Conservation (phyloP, 2,888 invertebrate genomes). For the Cosmia pyralina region DNA sequence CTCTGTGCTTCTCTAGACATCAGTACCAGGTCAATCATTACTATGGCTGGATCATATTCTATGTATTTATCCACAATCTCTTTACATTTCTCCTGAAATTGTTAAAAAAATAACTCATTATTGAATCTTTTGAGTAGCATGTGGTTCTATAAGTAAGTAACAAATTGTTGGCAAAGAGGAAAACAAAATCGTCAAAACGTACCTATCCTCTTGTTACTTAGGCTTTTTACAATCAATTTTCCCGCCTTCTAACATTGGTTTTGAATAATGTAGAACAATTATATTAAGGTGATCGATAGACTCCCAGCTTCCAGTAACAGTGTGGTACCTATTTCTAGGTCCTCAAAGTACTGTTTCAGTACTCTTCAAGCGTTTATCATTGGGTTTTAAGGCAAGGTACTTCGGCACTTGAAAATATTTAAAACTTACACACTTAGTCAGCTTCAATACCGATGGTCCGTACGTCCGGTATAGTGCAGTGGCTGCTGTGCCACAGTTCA, state of each 20-base stretch:
- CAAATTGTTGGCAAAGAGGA: too few species aligned
- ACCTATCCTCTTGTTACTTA: background rate
- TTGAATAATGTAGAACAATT: background rate
- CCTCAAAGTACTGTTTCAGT: background rate
- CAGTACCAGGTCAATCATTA: slow-evolving; percentile 95
- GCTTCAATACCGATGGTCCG: slow-evolving; percentile 93
- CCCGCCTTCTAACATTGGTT: background rate
- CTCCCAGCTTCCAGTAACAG: background rate
- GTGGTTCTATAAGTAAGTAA: background rate
- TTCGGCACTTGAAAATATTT: background rate
- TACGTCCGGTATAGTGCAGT: slow-evolving; percentile 92
- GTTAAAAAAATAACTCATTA: background rate
- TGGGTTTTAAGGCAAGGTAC: background rate
- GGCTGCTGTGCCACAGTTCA: slow-evolving; percentile 92
- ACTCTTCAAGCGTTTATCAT: background rate
- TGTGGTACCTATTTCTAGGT: background rate
- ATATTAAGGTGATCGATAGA: background rate
- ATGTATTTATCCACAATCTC: slow-evolving; percentile 96
- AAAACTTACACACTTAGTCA: slow-evolving; percentile 93
- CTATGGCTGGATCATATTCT: slow-evolving; percentile 97
- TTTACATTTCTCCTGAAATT: slow-evolving; percentile 93
- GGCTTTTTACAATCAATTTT: background rate
- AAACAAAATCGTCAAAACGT: background rate
- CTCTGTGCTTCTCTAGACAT: slow-evolving; percentile 95
- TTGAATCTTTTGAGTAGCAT: background rate